Evolutionary conservation across 1,140 invertebrate genomes (phyloP).

Genomic region (Maniola jurtina): DNA sequence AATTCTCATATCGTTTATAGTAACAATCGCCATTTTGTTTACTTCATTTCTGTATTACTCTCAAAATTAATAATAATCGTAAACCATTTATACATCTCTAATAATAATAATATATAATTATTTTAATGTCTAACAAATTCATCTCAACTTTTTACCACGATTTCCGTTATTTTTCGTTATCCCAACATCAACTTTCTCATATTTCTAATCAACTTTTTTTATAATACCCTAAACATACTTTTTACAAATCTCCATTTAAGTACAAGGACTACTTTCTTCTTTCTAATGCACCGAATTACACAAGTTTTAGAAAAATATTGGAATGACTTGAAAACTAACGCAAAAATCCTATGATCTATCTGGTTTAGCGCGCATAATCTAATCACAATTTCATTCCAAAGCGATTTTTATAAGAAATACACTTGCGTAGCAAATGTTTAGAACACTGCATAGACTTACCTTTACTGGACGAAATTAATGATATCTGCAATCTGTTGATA

Average conservation of each 20-base stretch:
- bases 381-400: neutral
- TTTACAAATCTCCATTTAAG: slow-evolving; percentile 69
- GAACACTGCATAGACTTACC: too few species aligned
- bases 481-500: too few species aligned
- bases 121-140: slow-evolving; percentile 77
- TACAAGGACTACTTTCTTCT: slow-evolving; percentile 61
- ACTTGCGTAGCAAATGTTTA: neutral
- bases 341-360: slow-evolving; percentile 6
- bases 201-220: slow-evolving; percentile 69
- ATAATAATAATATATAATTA: slow-evolving; percentile 78
- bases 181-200: slow-evolving; percentile 69
- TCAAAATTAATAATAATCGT: slow-evolving; percentile 74
- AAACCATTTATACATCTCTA: slow-evolving; percentile 77
- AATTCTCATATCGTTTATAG: slow-evolving; percentile 77
- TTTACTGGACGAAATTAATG: too few species aligned
- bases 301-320: slow-evolving; percentile 69
- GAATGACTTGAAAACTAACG: slow-evolving; percentile 53
- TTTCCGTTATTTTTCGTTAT: slow-evolving; percentile 59
- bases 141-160: slow-evolving; percentile 64
- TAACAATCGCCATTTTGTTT: slow-evolving; percentile 73
- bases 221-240: slow-evolving; percentile 72
- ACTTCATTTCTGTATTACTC: slow-evolving; percentile 64
- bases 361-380: neutral
- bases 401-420: neutral
- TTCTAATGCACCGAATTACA: slow-evolving; percentile 59